Conservation (phyloP, 2,113 vertebrate genomes). For the Syrrhaptes paradoxus region DNA sequence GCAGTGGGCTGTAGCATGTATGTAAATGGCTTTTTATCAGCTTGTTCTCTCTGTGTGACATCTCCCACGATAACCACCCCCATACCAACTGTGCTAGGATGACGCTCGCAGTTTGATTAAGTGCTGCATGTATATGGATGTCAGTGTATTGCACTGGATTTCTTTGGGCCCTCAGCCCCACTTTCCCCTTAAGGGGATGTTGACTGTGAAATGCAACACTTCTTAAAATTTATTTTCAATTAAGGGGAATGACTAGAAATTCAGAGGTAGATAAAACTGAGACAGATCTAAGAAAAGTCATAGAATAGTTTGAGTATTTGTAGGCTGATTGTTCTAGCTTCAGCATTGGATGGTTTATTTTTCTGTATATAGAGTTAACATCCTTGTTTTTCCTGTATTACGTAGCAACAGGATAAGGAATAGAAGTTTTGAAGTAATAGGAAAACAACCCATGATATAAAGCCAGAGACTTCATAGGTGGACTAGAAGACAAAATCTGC, state of each 20-base stretch:
- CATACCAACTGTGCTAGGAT: neutral
- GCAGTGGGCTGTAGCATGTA: neutral
- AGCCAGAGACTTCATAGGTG: neutral
- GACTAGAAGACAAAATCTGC: neutral
- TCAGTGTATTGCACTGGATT: neutral
- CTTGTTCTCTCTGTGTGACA: neutral
- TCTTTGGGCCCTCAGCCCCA: neutral
- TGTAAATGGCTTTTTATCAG: slow-evolving; percentile 35
- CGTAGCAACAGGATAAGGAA: neutral
- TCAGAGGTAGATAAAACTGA: neutral
- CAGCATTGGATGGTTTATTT: neutral
- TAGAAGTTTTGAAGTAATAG: neutral
- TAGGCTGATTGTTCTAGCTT: neutral
- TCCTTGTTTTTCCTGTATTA: neutral
- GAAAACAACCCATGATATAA: neutral
- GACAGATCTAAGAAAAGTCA: neutral
- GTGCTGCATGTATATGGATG: neutral
- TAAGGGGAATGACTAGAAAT: neutral
- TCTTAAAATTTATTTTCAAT: neutral
- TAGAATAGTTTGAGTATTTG: neutral
- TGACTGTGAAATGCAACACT: neutral
- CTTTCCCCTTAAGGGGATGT: neutral
- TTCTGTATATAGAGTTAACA: neutral
- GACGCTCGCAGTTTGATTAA: neutral
- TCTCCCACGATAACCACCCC: neutral